A percentile compares a stretch with the other conserved stretches of the same genome.
Conservation (phyloP, 1,140 invertebrate species). For the Steinernema feltiae region DNA sequence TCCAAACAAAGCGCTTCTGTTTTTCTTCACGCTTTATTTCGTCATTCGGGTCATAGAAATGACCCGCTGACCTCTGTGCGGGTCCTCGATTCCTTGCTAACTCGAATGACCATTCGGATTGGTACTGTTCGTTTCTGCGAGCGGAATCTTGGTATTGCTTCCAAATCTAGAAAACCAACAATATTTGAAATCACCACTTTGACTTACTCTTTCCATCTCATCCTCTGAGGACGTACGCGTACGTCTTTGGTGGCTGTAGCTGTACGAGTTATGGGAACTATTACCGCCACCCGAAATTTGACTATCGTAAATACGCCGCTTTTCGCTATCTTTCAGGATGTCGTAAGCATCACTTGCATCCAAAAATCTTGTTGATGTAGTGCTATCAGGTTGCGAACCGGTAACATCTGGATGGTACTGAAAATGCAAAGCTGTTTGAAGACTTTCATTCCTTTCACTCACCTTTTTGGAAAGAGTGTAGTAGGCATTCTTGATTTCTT, state of each 20-base stretch:
- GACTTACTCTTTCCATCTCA: neutral
- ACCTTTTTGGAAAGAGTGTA: conserved; percentile 24
- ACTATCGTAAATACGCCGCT: conserved; percentile 18
- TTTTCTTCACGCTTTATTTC: neutral
- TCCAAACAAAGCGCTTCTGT: neutral
- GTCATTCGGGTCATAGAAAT: neutral
- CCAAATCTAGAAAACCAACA: neutral
- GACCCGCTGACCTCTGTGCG: neutral
- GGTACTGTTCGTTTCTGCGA: neutral
- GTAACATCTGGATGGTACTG: conserved; percentile 30
- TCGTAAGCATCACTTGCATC: conserved; percentile 29
- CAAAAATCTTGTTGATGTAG: conserved; percentile 2
- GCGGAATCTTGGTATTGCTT: conserved; percentile 5
- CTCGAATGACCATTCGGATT: neutral
- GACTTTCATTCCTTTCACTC: neutral
- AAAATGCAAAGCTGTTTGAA: neutral
- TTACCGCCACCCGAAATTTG: neutral
- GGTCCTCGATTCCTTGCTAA: neutral
- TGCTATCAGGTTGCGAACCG: neutral
- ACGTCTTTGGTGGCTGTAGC: neutral
- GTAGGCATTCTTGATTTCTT: conserved; percentile 1
- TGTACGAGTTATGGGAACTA: neutral
- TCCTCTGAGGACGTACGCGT: neutral
- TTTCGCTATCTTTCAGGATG: conserved; percentile 18
- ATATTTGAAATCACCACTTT: too few species aligned